A percentile compares a stretch with the other conserved stretches of the same genome.
Evolutionary conservation across 2,888 invertebrate genomes (phyloP).

Genomic region (Drosophila merina): DNA sequence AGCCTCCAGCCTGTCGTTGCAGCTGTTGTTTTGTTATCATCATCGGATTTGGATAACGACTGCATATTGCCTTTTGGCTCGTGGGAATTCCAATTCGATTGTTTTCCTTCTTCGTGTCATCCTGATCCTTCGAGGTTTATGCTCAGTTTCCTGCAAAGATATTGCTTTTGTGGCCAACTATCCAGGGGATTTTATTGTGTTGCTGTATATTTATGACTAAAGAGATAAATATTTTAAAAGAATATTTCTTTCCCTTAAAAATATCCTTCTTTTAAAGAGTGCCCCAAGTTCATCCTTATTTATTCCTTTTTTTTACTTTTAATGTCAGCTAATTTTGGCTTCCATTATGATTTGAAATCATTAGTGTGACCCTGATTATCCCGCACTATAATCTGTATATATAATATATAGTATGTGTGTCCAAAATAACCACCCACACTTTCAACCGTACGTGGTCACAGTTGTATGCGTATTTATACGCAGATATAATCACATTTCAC

Average conservation of each 20-base stretch:
- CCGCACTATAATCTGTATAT: constrained; percentile 2
- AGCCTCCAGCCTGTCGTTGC: constrained; percentile 1
- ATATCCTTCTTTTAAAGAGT: too few relatives aligned
- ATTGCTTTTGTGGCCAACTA: background rate
- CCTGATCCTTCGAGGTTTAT: background rate
- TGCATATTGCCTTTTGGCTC: constrained; percentile 7
- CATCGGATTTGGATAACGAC: constrained; percentile 18
- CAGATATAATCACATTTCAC: constrained; percentile 72
- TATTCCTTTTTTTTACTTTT: background rate
- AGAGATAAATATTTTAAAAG: background rate
- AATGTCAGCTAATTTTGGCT: background rate
- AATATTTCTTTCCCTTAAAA: background rate
- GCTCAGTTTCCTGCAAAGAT: constrained; percentile 1
- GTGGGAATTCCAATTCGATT: constrained; percentile 2
- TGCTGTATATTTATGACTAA: background rate
- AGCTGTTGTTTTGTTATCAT: constrained; percentile 38
- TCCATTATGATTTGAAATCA: background rate
- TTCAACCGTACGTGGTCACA: constrained; percentile 13
- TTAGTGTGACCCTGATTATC: constrained; percentile 3
- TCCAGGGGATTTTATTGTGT: background rate
- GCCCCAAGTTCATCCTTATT: background rate
- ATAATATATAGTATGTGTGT: background rate
- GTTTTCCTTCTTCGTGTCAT: background rate
- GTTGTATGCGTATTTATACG: constrained; percentile 40
- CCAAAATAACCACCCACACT: constrained; percentile 27